phyloP scores from a whole-genome alignment of 2,113 vertebrate species.

The Pagrus major region DNA sequence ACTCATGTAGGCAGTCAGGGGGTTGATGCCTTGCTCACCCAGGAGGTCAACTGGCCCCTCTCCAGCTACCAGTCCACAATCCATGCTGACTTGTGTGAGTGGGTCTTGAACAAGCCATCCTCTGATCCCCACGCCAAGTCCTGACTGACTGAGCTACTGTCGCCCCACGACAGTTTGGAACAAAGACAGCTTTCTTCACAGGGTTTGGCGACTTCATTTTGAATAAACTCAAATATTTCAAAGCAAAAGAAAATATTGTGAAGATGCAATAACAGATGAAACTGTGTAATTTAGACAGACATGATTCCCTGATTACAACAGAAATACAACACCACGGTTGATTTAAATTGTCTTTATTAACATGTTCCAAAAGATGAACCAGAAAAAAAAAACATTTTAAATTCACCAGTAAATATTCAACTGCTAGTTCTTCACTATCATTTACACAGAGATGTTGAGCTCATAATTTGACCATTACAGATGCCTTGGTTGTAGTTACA shows the following conservation, averaged over 20 bases:
- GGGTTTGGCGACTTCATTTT: background rate
- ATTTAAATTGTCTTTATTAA: constrained; percentile 36
- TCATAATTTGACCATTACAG: background rate
- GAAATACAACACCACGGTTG: background rate
- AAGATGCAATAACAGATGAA: background rate
- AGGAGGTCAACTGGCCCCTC: too few species aligned
- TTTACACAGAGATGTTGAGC: background rate
- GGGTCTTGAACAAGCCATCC: too few species aligned
- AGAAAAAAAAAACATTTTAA: background rate
- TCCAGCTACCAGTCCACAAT: too few species aligned
- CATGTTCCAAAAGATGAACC: background rate
- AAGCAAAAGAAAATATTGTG: background rate
- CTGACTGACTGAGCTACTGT: too few species aligned
- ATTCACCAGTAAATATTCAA: background rate
- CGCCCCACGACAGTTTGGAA: too few species aligned
- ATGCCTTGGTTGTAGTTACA: constrained; percentile 29
- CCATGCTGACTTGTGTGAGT: too few species aligned
- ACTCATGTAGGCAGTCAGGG: too few species aligned
- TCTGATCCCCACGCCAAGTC: too few species aligned
- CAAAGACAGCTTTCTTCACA: background rate
- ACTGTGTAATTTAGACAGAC: background rate
- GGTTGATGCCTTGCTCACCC: too few species aligned
- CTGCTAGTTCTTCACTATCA: background rate
- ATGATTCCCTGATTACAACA: background rate
- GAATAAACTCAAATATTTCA: background rate